Conservation (phyloP, 1,140 invertebrate genomes). For the Drosophila lacteicornis region DNA sequence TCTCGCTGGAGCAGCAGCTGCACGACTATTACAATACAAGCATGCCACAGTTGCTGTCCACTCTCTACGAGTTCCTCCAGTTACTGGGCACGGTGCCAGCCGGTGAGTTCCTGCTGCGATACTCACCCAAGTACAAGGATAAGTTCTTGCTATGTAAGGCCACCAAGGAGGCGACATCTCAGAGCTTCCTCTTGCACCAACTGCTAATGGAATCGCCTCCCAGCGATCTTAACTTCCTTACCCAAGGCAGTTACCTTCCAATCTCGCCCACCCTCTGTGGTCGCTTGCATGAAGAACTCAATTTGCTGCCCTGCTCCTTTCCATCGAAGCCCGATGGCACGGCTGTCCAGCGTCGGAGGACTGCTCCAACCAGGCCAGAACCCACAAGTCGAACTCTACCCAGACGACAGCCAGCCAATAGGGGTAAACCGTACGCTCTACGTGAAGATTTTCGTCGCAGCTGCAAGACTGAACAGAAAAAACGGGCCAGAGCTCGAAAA, state of each 20-base stretch:
- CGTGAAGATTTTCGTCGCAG: neutral
- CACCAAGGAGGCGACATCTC: conserved; percentile 30
- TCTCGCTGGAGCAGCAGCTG: conserved; percentile 56
- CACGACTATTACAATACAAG: conserved; percentile 50
- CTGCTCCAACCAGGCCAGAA: neutral
- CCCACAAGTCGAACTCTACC: neutral
- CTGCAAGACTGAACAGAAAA: conserved; percentile 1
- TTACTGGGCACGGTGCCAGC: conserved; percentile 45
- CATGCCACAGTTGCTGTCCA: conserved; percentile 48
- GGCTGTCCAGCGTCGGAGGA: neutral
- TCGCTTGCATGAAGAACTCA: conserved; percentile 51
- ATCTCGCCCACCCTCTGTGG: conserved; percentile 59
- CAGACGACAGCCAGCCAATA: neutral
- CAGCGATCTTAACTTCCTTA: conserved; percentile 54
- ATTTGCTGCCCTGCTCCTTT: conserved; percentile 67
- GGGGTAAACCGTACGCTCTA: neutral
- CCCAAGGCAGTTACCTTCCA: conserved; percentile 56
- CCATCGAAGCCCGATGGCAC: conserved; percentile 18
- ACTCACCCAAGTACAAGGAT: conserved; percentile 62
- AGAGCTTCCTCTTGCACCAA: conserved; percentile 51
- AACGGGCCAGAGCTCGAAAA: conserved; percentile 15
- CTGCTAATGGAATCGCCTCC: conserved; percentile 36
- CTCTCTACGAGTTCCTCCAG: conserved; percentile 68
- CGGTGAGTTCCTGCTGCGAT: conserved; percentile 67
- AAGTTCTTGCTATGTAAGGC: conserved; percentile 65